Evolutionary conservation across 1,140 invertebrate genomes (phyloP), one percentile per base, ranked within the genome.

Genomic region (Argopecten irradians): DNA sequence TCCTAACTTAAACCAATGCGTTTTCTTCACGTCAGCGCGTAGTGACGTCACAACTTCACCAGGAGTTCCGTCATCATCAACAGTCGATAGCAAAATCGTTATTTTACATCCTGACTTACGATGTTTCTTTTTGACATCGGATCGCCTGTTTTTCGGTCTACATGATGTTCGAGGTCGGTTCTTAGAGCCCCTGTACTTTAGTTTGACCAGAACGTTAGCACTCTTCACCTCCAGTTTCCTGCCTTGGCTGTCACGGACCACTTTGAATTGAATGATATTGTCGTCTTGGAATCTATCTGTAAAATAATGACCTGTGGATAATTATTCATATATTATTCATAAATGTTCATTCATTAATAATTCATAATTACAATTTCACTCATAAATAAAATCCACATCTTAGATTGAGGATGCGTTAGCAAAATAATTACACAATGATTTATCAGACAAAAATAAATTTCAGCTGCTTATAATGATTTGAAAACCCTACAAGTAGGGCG

Each of bases 1-100:
- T 14, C 46, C 32, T 34, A 90, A 14, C 71, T 90, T 90, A 84
- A 90, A 86, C 89, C 89, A 90, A 34, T 88, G 88, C 85, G 89
- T 90, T 87, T 85, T 88, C n/a, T 41, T 82, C 11, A 90, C 82
- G 83, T 82, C 87, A 7, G 87, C 87, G 34, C 86, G 41, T n/a
- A 86, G 5, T 8, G 43, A 82, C 13, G 87, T 41, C 32, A 90
- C 41, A 28, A 43, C 28, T 34, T 82, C 33, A 16, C 33, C 33
- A 8, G 43, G 43, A 0, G 36, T 82, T 13, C 89, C 89, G 2
- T 85, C 84, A 0, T 84, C 41, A 46, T 83, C 36, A 34, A 90
- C 86, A 71, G 43, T 87, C 0, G 87, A 88, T 22, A 90, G 35
- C 9, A 85, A 85, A n/a, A 90, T 34, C 0, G 2, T 34, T 11